These are phyloP conservation scores for Ernsta delagoae DNA, from an alignment of 2,888 invertebrate genomes.

Conservation along the genomic window DNA sequence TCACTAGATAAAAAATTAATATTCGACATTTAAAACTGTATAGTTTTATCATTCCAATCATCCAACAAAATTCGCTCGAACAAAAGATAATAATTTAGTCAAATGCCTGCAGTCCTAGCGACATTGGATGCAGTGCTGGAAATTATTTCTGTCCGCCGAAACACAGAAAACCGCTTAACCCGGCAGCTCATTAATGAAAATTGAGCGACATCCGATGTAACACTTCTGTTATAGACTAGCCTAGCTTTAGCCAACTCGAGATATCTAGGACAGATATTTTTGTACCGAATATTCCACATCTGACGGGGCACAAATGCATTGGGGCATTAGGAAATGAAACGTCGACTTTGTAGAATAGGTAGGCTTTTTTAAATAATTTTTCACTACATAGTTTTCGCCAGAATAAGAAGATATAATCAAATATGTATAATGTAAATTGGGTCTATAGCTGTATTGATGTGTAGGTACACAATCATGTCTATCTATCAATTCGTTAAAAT, in stretches of 20 bases:
- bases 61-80: neutral
- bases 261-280: conserved; percentile 78
- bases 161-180: conserved; percentile 83
- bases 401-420: too few relatives aligned
- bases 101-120: neutral
- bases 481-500: too few relatives aligned
- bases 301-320: conserved; percentile 14
- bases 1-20: too few relatives aligned
- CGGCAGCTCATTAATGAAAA: conserved; percentile 80
- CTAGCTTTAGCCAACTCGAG: conserved; percentile 51
- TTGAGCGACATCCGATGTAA: conserved; percentile 78
- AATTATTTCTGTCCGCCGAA: conserved; percentile 64
- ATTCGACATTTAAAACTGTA: too few relatives aligned
- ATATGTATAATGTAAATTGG: too few relatives aligned
- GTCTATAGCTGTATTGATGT: too few relatives aligned
- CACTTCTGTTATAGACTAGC: conserved; percentile 66
- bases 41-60: too few relatives aligned
- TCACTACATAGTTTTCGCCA: too few relatives aligned
- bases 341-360: neutral
- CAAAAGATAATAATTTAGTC: neutral
- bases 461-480: too few relatives aligned
- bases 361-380: too few relatives aligned
- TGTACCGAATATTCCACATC: conserved; percentile 39
- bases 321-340: conserved; percentile 21
- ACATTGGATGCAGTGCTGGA: conserved; percentile 40